These are phyloP conservation scores for Drosophila formosana DNA, from an alignment of 2,888 invertebrate species.

Conservation along the genomic window DNA sequence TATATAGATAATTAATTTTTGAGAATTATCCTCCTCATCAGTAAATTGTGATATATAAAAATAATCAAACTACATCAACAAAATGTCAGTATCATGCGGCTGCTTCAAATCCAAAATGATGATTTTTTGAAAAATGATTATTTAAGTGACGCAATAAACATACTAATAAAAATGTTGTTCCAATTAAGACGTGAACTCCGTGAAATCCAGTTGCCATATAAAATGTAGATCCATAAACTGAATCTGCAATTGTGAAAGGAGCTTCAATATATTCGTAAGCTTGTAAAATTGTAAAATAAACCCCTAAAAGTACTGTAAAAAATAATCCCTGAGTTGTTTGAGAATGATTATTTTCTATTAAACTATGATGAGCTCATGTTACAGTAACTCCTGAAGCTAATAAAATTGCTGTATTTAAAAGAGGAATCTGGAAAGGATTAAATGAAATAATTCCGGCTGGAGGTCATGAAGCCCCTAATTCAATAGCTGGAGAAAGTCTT, in stretches of 20 bases:
- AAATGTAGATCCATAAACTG: background rate
- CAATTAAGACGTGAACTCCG: conserved; percentile 90
- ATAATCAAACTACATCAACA: conserved; percentile 88
- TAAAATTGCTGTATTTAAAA: conserved; percentile 91
- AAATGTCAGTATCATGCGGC: conserved; percentile 90
- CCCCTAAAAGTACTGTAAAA: conserved; percentile 87
- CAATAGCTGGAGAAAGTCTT: conserved; percentile 84
- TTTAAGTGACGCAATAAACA: conserved; percentile 86
- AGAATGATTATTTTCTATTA: conserved; percentile 86
- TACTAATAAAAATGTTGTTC: conserved; percentile 86
- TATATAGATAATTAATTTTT: conserved; percentile 86
- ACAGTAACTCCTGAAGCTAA: conserved; percentile 89
- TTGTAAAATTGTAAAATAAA: conserved; percentile 90
- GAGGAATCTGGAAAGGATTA: conserved; percentile 89
- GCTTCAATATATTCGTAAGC: conserved; percentile 89
- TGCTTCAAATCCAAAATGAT: conserved; percentile 89
- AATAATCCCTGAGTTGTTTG: conserved; percentile 85
- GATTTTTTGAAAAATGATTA: conserved; percentile 86
- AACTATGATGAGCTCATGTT: conserved; percentile 88
- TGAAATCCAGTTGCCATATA: conserved; percentile 89
- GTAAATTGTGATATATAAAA: conserved; percentile 88
- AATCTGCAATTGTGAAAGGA: conserved; percentile 86
- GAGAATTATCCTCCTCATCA: conserved; percentile 88
- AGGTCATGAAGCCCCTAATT: conserved; percentile 88
- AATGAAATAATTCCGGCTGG: conserved; percentile 88